Evolutionary conservation across 2,888 invertebrate genomes (phyloP).

Genomic region (Agrotis segetum): DNA sequence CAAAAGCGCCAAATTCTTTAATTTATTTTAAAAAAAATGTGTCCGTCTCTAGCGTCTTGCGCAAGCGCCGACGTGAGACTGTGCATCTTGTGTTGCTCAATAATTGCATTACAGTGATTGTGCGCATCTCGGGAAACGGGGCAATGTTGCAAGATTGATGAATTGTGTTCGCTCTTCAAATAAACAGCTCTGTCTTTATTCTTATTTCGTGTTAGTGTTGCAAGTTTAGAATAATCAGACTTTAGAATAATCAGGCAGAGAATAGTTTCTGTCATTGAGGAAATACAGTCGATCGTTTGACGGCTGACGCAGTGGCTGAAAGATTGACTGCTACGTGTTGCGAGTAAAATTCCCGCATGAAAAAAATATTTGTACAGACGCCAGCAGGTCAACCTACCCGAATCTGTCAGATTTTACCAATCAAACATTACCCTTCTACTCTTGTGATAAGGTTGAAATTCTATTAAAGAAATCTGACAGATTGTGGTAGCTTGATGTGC

Average conservation of each 20-base stretch:
- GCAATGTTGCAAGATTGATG: slow-evolving; percentile 20
- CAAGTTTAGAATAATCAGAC: slow-evolving; percentile 4
- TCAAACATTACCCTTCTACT: too few species aligned
- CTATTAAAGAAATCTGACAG: too few species aligned
- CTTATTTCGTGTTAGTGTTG: slow-evolving; percentile 5
- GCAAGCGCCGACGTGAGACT: slow-evolving; percentile 14
- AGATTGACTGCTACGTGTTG: too few species aligned
- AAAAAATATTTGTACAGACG: too few species aligned
- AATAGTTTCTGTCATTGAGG: too few species aligned
- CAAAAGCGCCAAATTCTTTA: slow-evolving; percentile 1
- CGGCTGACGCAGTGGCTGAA: too few species aligned
- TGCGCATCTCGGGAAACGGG: slow-evolving; percentile 34
- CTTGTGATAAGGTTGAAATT: too few species aligned
- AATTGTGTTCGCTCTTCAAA: slow-evolving; percentile 18
- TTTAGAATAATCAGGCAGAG: background rate
- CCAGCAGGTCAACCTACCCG: too few species aligned
- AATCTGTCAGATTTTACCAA: too few species aligned
- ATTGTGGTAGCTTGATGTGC: too few species aligned
- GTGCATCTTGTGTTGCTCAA: slow-evolving; percentile 43
- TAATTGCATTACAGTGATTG: slow-evolving; percentile 8
- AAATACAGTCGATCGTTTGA: too few species aligned
- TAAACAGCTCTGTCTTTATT: slow-evolving; percentile 1
- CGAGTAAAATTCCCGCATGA: too few species aligned
- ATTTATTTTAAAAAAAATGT: slow-evolving; percentile 17
- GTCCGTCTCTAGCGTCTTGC: background rate